Conservation (phyloP, 2,113 vertebrate genomes). For the Regulus satrapa region DNA sequence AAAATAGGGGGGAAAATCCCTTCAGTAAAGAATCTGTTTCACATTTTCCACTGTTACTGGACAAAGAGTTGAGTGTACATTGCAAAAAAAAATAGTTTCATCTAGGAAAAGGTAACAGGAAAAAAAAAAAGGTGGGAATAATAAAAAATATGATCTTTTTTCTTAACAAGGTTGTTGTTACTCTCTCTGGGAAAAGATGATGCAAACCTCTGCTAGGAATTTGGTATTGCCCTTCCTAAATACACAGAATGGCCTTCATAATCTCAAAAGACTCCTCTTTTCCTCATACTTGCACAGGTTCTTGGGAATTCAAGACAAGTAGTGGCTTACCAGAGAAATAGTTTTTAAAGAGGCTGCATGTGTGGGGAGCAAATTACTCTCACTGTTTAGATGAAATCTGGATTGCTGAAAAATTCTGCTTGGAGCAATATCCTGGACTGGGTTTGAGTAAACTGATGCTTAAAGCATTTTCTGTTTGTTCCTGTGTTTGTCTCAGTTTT, state of each 20-base stretch:
- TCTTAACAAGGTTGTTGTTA: not conserved
- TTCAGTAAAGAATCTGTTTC: not conserved
- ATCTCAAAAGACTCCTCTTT: not conserved
- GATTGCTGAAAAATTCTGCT: not conserved
- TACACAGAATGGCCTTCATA: not conserved
- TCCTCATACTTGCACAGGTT: not conserved
- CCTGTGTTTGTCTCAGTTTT: not conserved
- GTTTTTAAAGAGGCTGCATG: not conserved
- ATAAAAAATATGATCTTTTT: not conserved
- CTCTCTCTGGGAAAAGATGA: not conserved
- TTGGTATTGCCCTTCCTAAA: not conserved
- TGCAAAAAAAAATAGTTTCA: not conserved
- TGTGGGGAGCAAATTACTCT: not conserved
- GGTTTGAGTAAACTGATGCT: not conserved
- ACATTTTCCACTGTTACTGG: not conserved
- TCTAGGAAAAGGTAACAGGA: not conserved
- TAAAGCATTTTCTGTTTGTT: not conserved
- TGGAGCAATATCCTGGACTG: not conserved
- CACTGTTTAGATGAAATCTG: not conserved
- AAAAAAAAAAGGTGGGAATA: not conserved
- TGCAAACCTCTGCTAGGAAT: not conserved
- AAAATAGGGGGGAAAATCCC: accelerated
- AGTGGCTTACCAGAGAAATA: not conserved
- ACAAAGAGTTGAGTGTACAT: not conserved
- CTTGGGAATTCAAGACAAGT: not conserved